Conservation (phyloP, 1,140 invertebrate genomes). For the Lepidurus couesii region DNA sequence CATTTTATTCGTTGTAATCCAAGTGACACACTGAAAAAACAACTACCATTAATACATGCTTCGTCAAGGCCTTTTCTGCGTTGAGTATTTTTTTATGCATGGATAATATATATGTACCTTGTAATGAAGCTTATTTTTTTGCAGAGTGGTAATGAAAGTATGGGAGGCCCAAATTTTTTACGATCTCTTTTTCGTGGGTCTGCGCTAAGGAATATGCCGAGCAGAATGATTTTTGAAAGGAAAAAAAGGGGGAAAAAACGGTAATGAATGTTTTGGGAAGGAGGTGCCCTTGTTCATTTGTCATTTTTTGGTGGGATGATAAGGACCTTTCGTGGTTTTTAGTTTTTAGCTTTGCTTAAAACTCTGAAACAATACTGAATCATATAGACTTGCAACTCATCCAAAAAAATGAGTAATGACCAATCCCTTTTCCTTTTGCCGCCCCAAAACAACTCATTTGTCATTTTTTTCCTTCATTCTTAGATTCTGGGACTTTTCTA, state of each 20-base stretch:
- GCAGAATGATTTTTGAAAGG: not conserved
- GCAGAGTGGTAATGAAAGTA: too few species aligned
- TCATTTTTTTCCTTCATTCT: too few species aligned
- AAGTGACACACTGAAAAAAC: too few species aligned
- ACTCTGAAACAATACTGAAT: constrained; percentile 4
- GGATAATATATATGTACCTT: too few species aligned
- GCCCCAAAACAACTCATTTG: not conserved
- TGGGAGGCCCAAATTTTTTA: too few species aligned
- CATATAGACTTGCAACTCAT: not conserved
- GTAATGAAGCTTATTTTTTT: too few species aligned
- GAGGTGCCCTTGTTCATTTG: constrained; percentile 4
- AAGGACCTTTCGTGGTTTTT: not conserved
- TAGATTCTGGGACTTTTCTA: too few species aligned
- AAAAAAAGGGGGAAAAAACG: not conserved
- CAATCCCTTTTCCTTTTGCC: not conserved
- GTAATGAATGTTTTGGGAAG: constrained; percentile 10
- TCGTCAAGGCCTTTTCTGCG: too few species aligned
- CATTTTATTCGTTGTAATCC: too few species aligned
- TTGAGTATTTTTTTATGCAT: too few species aligned
- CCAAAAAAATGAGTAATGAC: constrained; percentile 5
- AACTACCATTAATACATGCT: too few species aligned
- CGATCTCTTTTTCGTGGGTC: not conserved
- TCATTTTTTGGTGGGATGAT: not conserved
- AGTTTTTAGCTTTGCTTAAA: not conserved
- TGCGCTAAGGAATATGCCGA: not conserved